These are phyloP conservation scores for Festucalex cinctus DNA, from an alignment of 2,113 vertebrate genomes.

Conservation along the genomic window DNA sequence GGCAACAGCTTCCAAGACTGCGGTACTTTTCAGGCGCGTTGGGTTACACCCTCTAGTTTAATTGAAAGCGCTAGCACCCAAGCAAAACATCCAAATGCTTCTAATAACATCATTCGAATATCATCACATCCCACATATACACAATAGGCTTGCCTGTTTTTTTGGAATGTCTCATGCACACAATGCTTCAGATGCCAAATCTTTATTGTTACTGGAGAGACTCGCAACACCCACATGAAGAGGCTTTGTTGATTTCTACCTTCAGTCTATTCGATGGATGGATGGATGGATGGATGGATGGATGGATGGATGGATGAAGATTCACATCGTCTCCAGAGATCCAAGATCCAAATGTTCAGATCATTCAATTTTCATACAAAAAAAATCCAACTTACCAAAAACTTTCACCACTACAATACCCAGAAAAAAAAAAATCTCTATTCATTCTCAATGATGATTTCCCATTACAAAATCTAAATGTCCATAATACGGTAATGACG, in stretches of 20 bases:
- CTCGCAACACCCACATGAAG: slow-evolving; percentile 31
- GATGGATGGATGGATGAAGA: too few species aligned
- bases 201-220: slow-evolving; percentile 45
- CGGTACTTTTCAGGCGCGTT: slow-evolving; percentile 42
- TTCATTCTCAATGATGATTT: too few species aligned
- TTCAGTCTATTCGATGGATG: slow-evolving; percentile 17
- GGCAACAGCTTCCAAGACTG: slow-evolving; percentile 21
- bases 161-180: slow-evolving; percentile 18
- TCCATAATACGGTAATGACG: too few species aligned
- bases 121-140: slow-evolving; percentile 6
- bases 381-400: too few species aligned
- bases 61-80: slow-evolving; percentile 40
- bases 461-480: too few species aligned
- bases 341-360: too few species aligned
- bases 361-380: too few species aligned
- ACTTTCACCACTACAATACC: too few species aligned
- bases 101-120: slow-evolving; percentile 38
- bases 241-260: slow-evolving; percentile 6
- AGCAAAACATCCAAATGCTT: slow-evolving; percentile 43
- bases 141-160: background rate
- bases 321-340: too few species aligned
- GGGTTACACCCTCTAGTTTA: slow-evolving; percentile 35
- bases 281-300: too few species aligned
- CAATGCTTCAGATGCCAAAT: slow-evolving; percentile 34
- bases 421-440: too few species aligned